Evolutionary conservation across 2,888 invertebrate genomes (phyloP).

Genomic region (Pseudococcus longispinus): DNA sequence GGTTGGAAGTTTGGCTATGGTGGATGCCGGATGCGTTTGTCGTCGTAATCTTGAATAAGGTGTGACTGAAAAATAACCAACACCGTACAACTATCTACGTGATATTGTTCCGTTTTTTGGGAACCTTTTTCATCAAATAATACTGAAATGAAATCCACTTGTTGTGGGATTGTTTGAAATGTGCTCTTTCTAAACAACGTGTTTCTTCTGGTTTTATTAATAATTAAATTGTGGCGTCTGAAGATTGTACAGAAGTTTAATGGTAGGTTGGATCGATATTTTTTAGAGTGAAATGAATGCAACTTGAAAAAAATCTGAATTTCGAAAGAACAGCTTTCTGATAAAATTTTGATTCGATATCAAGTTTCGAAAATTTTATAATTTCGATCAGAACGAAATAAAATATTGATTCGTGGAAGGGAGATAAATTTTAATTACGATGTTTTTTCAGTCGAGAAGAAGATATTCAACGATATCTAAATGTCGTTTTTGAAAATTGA

Average conservation of each 20-base stretch:
- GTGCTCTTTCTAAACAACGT: neutral
- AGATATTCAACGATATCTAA: too few relatives aligned
- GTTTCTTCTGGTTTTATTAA: neutral
- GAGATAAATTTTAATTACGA: too few relatives aligned
- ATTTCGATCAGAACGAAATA: too few relatives aligned
- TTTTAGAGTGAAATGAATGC: too few relatives aligned
- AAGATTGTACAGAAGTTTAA: neutral
- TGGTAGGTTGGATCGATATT: neutral
- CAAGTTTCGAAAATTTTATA: too few relatives aligned
- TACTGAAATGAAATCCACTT: neutral
- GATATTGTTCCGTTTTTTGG: slow-evolving; percentile 9
- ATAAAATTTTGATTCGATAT: too few relatives aligned
- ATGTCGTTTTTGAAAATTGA: too few relatives aligned
- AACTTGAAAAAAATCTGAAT: too few relatives aligned
- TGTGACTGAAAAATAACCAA: slow-evolving; percentile 47
- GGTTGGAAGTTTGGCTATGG: slow-evolving; percentile 58
- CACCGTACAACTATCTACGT: slow-evolving; percentile 31
- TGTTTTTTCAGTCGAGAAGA: too few relatives aligned
- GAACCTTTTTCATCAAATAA: neutral
- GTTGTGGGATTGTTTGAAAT: neutral
- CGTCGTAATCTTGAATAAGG: slow-evolving; percentile 48
- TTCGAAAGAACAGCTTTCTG: too few relatives aligned
- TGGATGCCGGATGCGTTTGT: slow-evolving; percentile 59
- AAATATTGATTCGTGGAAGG: too few relatives aligned
- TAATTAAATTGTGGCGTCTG: neutral